These are phyloP conservation scores for Sebastes kiyomatsui DNA, from an alignment of 2,797 vertebrate species.

Conservation along the genomic window DNA sequence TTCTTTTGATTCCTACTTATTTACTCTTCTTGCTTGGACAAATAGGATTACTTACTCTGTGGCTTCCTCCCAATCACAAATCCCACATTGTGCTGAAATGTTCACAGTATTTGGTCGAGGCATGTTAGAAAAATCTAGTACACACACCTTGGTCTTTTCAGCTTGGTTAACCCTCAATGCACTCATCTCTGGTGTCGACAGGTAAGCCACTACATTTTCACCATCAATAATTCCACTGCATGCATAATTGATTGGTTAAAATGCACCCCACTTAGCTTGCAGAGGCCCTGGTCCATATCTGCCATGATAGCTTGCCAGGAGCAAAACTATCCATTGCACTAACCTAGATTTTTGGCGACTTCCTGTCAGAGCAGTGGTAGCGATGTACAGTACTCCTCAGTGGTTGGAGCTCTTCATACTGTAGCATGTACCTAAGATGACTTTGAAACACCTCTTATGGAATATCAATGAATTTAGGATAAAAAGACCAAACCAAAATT, in stretches of 20 bases:
- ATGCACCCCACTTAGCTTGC: constrained; percentile 73
- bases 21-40: background rate
- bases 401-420: constrained; percentile 3
- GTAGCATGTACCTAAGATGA: background rate
- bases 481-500: background rate
- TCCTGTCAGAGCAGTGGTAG: constrained; percentile 44
- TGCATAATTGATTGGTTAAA: constrained; percentile 77
- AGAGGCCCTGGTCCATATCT: constrained; percentile 54
- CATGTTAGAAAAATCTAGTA: constrained; percentile 1
- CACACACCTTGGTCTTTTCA: constrained; percentile 36
- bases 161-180: constrained; percentile 66
- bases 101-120: constrained; percentile 1
- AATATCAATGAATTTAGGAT: background rate
- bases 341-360: constrained; percentile 45
- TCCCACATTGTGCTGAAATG: background rate
- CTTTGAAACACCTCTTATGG: background rate
- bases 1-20: background rate
- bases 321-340: constrained; percentile 66
- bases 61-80: background rate
- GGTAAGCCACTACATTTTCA: constrained; percentile 72
- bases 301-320: constrained; percentile 70
- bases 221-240: constrained; percentile 79
- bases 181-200: constrained; percentile 65
- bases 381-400: constrained; percentile 15
- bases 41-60: background rate